Evolutionary conservation across 2,113 vertebrate genomes (phyloP), one percentile per base, ranked within the genome.

Genomic region (Casuarius casuarius): DNA sequence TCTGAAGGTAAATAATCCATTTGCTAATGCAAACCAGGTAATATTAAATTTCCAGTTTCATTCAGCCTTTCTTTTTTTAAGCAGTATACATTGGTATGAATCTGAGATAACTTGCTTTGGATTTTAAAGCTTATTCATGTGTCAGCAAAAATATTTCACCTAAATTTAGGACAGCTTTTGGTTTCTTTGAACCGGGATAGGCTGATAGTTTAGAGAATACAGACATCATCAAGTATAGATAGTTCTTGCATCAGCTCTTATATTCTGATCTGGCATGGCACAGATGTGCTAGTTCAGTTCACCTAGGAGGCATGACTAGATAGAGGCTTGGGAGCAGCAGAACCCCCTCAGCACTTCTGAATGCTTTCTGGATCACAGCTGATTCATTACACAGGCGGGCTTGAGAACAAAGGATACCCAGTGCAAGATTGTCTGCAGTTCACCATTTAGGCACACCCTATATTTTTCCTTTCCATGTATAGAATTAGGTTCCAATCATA

Each of bases 401-500:
- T 46, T 38, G 1, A 78, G 84, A 87, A 93, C 95, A 95, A 96
- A 96, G 78, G 90, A 49, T 72, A 16, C 74, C 75, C 70, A 75
- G 62, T 63, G 74, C 38, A 14, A 44, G 33, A 61, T 68, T 82
- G 58, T 95, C 84, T 95, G 91, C 77, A 49, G 14, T 72, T 92
- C 63, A 58, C 28, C 12, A 7, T 42, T 63, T 62, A 85, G 90
- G 19, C 90, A 42, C 31, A 78, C 67, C 94, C 92, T 96, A 25
- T 83, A 87, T 95, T 87, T 76, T 49, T 54, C 29, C 22, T 85
- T 67, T 88, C 23, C 4, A 5, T 49, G 26, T 58, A 46, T 9
- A 42, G 94, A 88, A 77, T 67, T 87, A 54, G 49, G 11, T 62
- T 52, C 87, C 0, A 0, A 48, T 74, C 49, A 71, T 58, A 44